Base-by-base conservation (phyloP, 2,888 invertebrate species). In the Lumbricus terrestris region DNA sequence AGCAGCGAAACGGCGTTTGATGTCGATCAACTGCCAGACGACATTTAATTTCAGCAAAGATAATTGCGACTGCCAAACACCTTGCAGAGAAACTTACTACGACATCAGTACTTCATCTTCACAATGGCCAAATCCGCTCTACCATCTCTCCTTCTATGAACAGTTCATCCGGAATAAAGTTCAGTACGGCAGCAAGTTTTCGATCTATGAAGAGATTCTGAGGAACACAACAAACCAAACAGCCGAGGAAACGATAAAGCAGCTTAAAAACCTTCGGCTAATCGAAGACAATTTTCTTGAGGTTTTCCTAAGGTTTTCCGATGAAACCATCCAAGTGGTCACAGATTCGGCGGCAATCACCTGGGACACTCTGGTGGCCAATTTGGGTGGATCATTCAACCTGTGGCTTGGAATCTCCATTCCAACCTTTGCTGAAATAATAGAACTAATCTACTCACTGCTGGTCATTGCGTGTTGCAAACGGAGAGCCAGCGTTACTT, bases 261-360 rank as follows among this genome's bases (percentile, higher is more conserved):
- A 85, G 85, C 34, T 85, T 8, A 33, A 85, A 34, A 33, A 15
- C 18, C 35, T 85, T 34, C 33, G 8, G 2, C 34, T 85, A 33
- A 85, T 85, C 34, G 85, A 85, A 85, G 34, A 85, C 85, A 85
- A 85, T 34, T 85, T 85, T 85, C 35, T 37, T 15, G n/a, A 37
- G 35, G n/a, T 85, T 33, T 13, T 20, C 6, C 15, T 85, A 13
- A 34, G 13, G 85, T 85, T 85, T 85, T 29, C 69, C 69, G 69
- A 69, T 0, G n/a, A 69, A 0, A 69, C 11, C 69, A 69, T 69
- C n/a, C 11, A 69, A n/a, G 34, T 23, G 34, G 5, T 34, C 8
- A 85, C 85, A 29, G 85, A 85, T 34, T n/a, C 34, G 13, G 85
- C 35, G 8, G 34, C 85, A 16, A 35, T 85, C 35, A 34, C 85